Evolutionary conservation across 2,113 vertebrate genomes (phyloP), one percentile per base, ranked within the genome.

Genomic region (Pholis gunnellus): DNA sequence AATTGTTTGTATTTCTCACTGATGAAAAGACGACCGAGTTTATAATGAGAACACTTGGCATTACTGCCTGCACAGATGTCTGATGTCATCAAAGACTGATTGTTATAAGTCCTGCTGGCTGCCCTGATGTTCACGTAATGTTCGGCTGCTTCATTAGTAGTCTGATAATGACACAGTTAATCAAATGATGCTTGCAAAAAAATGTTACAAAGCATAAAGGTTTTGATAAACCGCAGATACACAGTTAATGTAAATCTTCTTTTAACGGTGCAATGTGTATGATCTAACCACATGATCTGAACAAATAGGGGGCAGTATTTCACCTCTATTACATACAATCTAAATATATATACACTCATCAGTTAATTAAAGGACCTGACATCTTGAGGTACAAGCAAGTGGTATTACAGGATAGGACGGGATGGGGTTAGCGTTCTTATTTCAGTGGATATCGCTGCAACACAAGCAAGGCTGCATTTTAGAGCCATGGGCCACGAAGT

Each of bases 31-130:
- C 48, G 13, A 76, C 72, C 57, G 84, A 1, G 25, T 84, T 84
- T 83, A 54, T 87, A 88, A 88, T 85, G 78, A 91, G 85, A 78
- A 78, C 64, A 79, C 70, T 87, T 81, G 79, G 75, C 81, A 78
- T 84, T 78, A 69, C 83, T 6, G 73, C 60, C 75, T 60, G 81
- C 87, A 73, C 89, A 92, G 89, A 92, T 92, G 89, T 83, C 83
- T 92, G 88, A 87, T 90, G 89, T 84, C 90, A 76, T 89, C 87
- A 87, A 86, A 88, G 83, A 89, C 78, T 81, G 92, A 93, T 91
- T 81, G 77, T 64, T 84, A 22, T 73, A 31, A 59, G 70, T 83
- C 89, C 88, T 81, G 92, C 89, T 92, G 92, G 78, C 76, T 87
- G 83, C 85, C 83, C 89, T 87, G 81, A 85, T 90, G 91, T 89